A percentile compares a stretch with the other conserved stretches of the same genome.
phyloP scores from a whole-genome alignment of 2,797 vertebrate genomes.

The Coregonus suidteri region DNA sequence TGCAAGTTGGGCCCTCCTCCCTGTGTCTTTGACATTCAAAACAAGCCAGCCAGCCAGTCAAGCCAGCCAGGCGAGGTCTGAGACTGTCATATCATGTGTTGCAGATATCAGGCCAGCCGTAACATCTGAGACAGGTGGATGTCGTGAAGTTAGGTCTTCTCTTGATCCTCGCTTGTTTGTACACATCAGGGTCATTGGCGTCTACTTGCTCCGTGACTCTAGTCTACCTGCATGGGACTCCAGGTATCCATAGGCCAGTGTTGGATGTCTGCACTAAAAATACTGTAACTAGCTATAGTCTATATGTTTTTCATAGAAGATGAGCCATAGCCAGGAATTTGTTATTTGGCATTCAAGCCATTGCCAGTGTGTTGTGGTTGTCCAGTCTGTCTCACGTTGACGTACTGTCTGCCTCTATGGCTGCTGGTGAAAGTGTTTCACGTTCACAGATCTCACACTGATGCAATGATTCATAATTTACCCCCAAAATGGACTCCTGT shows the following conservation, averaged over 20 bases:
- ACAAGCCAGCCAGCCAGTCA: no score
- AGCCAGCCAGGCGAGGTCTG: not conserved
- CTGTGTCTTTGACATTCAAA: not conserved
- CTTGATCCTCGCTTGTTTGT: not conserved
- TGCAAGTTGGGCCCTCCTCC: not conserved
- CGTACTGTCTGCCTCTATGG: no score
- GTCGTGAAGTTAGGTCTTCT: not conserved
- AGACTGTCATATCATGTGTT: not conserved
- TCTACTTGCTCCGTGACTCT: not conserved
- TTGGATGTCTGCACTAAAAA: no score
- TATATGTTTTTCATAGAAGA: no score
- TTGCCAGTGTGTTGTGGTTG: no score
- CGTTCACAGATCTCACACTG: no score
- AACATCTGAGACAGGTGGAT: not conserved
- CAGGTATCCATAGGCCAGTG: no score
- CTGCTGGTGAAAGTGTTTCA: no score
- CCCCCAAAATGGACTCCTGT: not conserved
- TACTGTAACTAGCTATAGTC: no score
- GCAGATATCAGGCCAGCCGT: not conserved
- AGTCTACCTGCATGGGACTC: not conserved
- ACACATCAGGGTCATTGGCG: not conserved
- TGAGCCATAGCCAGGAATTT: no score
- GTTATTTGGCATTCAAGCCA: no score
- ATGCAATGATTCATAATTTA: not conserved
- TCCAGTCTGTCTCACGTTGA: no score